Percentiles rank a stretch among this genome's conserved stretches.
Evolutionary conservation across 2,113 vertebrate genomes (phyloP).

Genomic region (Alethe diademata): DNA sequence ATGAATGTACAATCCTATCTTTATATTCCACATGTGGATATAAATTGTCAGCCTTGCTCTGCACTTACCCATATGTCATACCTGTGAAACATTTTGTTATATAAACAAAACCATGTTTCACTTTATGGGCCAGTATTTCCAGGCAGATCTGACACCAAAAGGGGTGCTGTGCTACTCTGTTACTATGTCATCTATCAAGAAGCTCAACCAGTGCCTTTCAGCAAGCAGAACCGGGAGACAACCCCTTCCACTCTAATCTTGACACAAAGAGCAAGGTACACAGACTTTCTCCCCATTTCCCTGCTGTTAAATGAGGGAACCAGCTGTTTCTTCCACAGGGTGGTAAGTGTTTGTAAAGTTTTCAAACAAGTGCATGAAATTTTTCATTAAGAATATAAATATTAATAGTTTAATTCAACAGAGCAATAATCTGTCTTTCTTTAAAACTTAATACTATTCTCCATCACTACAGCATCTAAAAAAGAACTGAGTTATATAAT

Average conservation of each 20-base stretch:
- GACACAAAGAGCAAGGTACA: not conserved
- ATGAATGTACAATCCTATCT: constrained; percentile 40
- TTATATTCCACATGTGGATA: constrained; percentile 50
- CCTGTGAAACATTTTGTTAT: constrained; percentile 62
- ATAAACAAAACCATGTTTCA: constrained; percentile 56
- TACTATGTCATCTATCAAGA: not conserved
- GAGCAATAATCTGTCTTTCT: not conserved
- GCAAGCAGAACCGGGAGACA: not conserved
- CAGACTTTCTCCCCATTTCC: not conserved
- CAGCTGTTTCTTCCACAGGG: not conserved
- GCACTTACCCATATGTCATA: constrained; percentile 29
- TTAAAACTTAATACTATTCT: not conserved
- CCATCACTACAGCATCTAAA: not conserved
- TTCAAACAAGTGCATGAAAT: not conserved
- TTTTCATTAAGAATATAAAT: constrained; percentile 17
- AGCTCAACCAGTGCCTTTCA: not conserved
- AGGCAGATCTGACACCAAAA: constrained; percentile 16
- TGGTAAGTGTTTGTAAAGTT: constrained; percentile 1
- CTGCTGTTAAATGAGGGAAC: not conserved
- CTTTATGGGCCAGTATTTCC: constrained; percentile 27
- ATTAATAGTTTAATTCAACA: not conserved
- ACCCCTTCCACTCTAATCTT: not conserved
- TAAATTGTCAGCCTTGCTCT: constrained; percentile 49
- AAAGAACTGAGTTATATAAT: not conserved
- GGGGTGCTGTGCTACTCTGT: not conserved